A percentile compares a stretch with the other conserved stretches of the same genome.
phyloP scores from a whole-genome alignment of 1,140 invertebrate genomes.

The Zophobas atratus region DNA sequence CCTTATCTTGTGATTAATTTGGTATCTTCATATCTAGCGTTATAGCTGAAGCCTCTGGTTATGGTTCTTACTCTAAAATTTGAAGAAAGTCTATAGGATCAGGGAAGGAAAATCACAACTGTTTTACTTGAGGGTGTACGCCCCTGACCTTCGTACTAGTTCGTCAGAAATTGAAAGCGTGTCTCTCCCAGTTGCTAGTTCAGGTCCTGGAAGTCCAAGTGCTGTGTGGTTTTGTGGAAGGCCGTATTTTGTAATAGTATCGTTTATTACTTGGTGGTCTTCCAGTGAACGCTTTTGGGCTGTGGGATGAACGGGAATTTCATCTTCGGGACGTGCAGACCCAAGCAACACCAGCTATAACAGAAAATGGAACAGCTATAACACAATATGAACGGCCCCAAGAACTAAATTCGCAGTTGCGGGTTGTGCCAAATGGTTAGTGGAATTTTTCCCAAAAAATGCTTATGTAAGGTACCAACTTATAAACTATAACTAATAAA shows the following conservation, averaged over 20 bases:
- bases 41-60: background rate
- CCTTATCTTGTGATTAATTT: too few species aligned
- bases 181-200: background rate
- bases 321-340: too few species aligned
- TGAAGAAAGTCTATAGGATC: background rate
- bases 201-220: constrained; percentile 1
- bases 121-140: background rate
- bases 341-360: too few species aligned
- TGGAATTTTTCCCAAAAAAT: too few species aligned
- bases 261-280: background rate
- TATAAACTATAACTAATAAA: too few species aligned
- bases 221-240: background rate
- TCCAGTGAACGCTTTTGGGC: background rate
- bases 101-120: background rate
- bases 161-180: background rate
- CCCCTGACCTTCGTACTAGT: background rate
- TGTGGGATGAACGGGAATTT: background rate
- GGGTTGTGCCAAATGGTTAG: too few species aligned
- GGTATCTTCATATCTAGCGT: background rate
- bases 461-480: too few species aligned
- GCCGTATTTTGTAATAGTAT: constrained; percentile 12
- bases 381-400: too few species aligned
- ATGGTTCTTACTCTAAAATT: background rate
- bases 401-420: too few species aligned
- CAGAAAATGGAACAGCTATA: too few species aligned